phyloP scores from a whole-genome alignment of 2,113 vertebrate species.

The Sorex fumeus region DNA sequence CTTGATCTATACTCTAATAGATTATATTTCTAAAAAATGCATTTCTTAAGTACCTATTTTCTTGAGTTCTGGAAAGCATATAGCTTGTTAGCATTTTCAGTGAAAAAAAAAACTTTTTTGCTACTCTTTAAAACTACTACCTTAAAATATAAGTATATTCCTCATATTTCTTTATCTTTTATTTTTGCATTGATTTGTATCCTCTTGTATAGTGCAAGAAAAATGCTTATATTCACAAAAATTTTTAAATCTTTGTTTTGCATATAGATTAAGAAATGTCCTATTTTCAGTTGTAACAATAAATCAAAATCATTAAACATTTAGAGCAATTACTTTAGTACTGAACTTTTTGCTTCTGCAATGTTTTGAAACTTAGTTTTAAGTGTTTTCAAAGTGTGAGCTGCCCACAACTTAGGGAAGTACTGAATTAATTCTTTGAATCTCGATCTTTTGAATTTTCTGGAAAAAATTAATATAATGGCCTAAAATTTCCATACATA shows the following conservation, averaged over 20 bases:
- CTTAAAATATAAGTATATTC: not conserved
- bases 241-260: not conserved
- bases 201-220: not conserved
- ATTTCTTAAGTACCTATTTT: not conserved
- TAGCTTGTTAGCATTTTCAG: not conserved
- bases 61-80: not conserved
- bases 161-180: slow-evolving; percentile 37
- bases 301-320: not conserved
- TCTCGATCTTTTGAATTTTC: no score
- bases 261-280: not conserved
- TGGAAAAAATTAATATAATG: not conserved
- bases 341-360: not conserved
- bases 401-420: no score
- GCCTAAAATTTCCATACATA: not conserved
- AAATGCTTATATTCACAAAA: not conserved
- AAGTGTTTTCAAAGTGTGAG: no score
- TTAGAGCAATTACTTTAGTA: not conserved
- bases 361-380: not conserved
- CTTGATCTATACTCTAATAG: not conserved
- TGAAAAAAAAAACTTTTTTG: slow-evolving; percentile 11
- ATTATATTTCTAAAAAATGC: not conserved
- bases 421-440: no score
- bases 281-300: not conserved
- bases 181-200: slow-evolving; percentile 61
- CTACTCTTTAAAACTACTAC: slow-evolving; percentile 3